These are phyloP conservation scores for Illadopsis cleaveri DNA, from an alignment of 2,113 vertebrate species.

Conservation along the genomic window DNA sequence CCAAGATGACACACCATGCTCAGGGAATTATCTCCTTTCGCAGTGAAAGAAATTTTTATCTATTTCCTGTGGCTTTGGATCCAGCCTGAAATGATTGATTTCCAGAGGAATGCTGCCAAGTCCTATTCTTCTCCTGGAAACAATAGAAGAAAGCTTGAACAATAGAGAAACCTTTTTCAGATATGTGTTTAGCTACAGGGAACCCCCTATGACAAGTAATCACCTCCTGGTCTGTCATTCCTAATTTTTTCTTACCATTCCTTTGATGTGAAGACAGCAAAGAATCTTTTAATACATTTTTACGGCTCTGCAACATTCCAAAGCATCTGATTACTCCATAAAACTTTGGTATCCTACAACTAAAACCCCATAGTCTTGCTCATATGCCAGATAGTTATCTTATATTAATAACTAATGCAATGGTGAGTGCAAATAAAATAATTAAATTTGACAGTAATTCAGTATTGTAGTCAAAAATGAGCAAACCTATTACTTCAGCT, in stretches of 20 bases:
- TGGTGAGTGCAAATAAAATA: background rate
- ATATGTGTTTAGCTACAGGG: background rate
- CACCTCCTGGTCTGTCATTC: background rate
- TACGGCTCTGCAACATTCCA: background rate
- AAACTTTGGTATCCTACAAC: background rate
- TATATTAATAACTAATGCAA: background rate
- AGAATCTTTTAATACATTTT: background rate
- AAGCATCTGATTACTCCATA: background rate
- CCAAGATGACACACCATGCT: background rate
- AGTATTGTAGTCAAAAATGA: background rate
- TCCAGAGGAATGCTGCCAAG: background rate
- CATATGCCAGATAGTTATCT: background rate
- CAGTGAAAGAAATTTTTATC: background rate
- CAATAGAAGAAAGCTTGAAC: background rate
- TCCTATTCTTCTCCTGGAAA: background rate
- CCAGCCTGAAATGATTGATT: background rate
- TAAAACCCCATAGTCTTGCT: background rate
- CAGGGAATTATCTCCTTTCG: background rate
- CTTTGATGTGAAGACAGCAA: background rate
- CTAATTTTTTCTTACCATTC: background rate
- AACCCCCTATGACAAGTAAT: background rate
- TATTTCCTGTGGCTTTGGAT: background rate
- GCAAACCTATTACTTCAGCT: background rate
- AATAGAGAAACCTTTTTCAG: background rate
- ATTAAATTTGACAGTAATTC: background rate